phyloP scores from a whole-genome alignment of 2,113 vertebrate species.

The Morone chrysops region DNA sequence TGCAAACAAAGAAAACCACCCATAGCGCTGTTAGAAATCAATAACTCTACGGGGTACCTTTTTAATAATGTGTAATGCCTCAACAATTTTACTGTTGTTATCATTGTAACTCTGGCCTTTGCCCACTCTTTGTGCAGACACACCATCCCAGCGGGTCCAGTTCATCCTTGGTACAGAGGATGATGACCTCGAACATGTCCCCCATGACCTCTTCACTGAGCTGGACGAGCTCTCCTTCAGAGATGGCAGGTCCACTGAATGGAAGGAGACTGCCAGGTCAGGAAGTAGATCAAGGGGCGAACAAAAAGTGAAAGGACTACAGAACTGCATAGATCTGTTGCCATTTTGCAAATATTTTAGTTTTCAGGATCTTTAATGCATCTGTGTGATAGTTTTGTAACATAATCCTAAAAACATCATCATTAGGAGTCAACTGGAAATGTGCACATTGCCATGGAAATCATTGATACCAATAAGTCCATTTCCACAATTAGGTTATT shows the following conservation, averaged over 20 bases:
- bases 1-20: background rate
- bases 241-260: conserved; percentile 91
- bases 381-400: background rate
- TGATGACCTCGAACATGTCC: conserved; percentile 93
- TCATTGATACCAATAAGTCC: background rate
- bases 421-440: background rate
- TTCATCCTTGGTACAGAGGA: conserved; percentile 96
- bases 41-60: background rate
- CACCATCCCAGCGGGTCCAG: conserved; percentile 94
- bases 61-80: background rate
- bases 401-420: background rate
- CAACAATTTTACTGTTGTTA: background rate
- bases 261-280: conserved; percentile 96
- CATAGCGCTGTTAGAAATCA: background rate
- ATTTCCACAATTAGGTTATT: background rate
- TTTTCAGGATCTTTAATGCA: background rate
- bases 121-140: conserved; percentile 83
- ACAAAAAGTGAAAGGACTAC: background rate
- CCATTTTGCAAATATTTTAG: background rate
- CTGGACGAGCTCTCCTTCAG: conserved; percentile 94
- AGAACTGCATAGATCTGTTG: conserved; percentile 4
- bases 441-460: background rate
- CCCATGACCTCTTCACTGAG: conserved; percentile 96
- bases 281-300: background rate
- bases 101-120: conserved; percentile 17